Conservation (phyloP, 37 sponge, comb jelly and placozoan species). For the Crambe crambe region DNA sequence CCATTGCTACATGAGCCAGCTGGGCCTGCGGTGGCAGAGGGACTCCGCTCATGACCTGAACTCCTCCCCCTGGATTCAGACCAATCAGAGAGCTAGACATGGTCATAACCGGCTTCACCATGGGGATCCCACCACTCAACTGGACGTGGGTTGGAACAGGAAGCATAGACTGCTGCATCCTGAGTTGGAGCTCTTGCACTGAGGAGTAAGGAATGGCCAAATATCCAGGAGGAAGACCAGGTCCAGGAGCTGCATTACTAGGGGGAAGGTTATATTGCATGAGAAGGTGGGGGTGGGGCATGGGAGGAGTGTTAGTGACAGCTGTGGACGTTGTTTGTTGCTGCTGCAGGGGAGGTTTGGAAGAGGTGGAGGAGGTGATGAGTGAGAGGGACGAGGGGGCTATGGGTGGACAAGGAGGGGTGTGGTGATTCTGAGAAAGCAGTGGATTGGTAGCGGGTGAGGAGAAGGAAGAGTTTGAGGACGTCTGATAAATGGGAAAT, state of each 20-base stretch:
- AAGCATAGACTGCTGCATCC: constrained; percentile 6
- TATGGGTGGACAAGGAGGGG: neutral
- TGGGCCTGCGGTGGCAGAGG: constrained; percentile 3
- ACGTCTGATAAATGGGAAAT: neutral
- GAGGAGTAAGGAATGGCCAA: constrained; percentile 52
- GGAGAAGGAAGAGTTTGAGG: neutral
- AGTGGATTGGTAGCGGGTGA: neutral
- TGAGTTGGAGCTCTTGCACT: constrained; percentile 42
- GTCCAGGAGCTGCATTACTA: neutral
- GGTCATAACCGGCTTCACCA: constrained; percentile 17
- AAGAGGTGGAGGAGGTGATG: neutral
- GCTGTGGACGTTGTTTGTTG: neutral
- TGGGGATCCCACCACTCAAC: neutral
- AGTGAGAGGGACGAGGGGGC: constrained; percentile 9
- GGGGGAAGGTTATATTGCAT: constrained; percentile 1
- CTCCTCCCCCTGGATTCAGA: neutral
- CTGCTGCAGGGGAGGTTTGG: neutral
- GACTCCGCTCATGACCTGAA: constrained; percentile 15
- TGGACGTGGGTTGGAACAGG: neutral
- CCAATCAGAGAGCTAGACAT: neutral
- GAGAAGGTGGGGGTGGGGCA: neutral
- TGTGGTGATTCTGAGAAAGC: neutral
- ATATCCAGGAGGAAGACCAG: constrained; percentile 23
- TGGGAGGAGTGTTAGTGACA: neutral
- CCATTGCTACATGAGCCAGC: neutral